These are phyloP conservation scores for Drosophila lacertosa DNA, from an alignment of 1,140 invertebrate genomes.

Conservation along the genomic window DNA sequence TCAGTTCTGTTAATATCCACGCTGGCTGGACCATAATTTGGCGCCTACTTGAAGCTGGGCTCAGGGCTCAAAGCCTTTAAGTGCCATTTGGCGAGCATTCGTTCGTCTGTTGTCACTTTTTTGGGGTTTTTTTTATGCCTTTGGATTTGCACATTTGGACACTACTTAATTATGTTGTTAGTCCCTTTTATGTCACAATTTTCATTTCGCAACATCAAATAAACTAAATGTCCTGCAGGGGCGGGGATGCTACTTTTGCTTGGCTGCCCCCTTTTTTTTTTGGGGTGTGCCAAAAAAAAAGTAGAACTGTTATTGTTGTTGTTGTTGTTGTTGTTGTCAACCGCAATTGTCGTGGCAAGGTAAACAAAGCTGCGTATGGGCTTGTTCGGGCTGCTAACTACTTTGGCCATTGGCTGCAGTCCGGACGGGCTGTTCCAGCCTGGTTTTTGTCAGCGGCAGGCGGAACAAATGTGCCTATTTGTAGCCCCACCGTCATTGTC, in stretches of 20 bases:
- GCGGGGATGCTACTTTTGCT: slow-evolving; percentile 10
- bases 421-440: slow-evolving; percentile 43
- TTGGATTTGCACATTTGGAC: slow-evolving; percentile 80
- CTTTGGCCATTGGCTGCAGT: slow-evolving; percentile 73
- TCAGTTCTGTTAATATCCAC: slow-evolving; percentile 17
- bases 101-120: slow-evolving; percentile 42
- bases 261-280: not conserved
- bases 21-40: slow-evolving; percentile 47
- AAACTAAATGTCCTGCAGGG: slow-evolving; percentile 68
- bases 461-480: slow-evolving; percentile 78
- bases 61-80: slow-evolving; percentile 68
- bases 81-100: slow-evolving; percentile 67
- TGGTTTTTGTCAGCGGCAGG: slow-evolving; percentile 28
- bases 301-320: slow-evolving; percentile 2
- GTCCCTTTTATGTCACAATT: slow-evolving; percentile 83
- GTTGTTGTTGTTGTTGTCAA: slow-evolving; percentile 43
- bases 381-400: slow-evolving; percentile 66
- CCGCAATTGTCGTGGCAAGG: slow-evolving; percentile 81
- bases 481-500: slow-evolving; percentile 36
- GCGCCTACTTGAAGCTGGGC: slow-evolving; percentile 58
- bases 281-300: slow-evolving; percentile 17
- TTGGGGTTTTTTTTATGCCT: slow-evolving; percentile 68
- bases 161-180: slow-evolving; percentile 82
- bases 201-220: slow-evolving; percentile 81
- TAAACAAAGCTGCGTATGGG: slow-evolving; percentile 75